A percentile compares a stretch with the other conserved stretches of the same genome.
phyloP scores from a whole-genome alignment of 2,113 vertebrate species.

The Mustela lutreola region DNA sequence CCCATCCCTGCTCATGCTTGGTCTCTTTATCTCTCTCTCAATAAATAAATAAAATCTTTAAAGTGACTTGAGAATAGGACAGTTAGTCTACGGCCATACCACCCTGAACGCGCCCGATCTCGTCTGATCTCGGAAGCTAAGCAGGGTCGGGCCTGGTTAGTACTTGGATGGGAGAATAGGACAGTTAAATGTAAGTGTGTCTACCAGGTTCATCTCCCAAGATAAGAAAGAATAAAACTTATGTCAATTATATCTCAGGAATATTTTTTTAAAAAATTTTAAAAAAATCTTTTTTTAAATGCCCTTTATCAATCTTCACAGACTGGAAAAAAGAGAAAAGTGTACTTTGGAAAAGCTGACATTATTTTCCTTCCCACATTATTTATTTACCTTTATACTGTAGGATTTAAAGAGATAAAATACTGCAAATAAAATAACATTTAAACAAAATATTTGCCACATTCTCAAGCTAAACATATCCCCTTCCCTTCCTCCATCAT shows the following conservation, averaged over 20 bases:
- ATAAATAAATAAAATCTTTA: background rate
- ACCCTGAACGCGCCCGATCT: too few species aligned
- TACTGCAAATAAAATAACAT: conserved; percentile 34
- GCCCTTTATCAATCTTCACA: background rate
- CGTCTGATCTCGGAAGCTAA: too few species aligned
- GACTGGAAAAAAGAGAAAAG: conserved; percentile 49
- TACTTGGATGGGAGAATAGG: too few species aligned
- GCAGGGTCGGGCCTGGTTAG: too few species aligned
- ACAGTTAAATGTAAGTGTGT: background rate
- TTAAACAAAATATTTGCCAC: background rate
- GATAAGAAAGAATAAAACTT: background rate
- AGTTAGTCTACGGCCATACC: too few species aligned
- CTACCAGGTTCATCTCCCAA: background rate
- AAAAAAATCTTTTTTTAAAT: background rate
- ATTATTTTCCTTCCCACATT: background rate
- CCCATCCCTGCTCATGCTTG: background rate
- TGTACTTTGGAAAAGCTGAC: background rate
- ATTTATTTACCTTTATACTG: background rate
- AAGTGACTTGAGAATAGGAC: background rate
- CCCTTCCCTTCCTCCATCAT: background rate
- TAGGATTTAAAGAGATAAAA: conserved; percentile 49
- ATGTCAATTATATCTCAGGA: background rate
- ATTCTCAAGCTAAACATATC: background rate
- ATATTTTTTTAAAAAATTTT: background rate
- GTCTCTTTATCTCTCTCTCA: background rate